phyloP scores from a whole-genome alignment of 1,140 invertebrate genomes.

The Dreissena rostriformis region DNA sequence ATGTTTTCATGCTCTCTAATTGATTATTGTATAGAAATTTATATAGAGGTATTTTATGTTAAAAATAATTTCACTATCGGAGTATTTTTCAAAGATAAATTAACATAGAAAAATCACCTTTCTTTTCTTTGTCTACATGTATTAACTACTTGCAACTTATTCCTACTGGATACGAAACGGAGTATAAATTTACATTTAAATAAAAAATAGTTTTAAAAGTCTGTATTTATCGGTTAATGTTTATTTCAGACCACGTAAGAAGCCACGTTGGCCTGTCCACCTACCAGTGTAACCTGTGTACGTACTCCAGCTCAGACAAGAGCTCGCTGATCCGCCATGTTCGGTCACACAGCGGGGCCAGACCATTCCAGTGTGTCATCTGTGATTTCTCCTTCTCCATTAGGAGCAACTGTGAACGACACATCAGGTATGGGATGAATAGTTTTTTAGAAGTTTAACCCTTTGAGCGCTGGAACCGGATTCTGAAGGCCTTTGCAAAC shows the following conservation, averaged over 20 bases:
- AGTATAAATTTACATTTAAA: too few species aligned
- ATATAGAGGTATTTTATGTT: too few species aligned
- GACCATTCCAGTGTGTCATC: constrained; percentile 95
- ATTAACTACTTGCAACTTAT: too few species aligned
- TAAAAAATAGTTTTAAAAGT: background rate
- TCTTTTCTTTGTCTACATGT: too few species aligned
- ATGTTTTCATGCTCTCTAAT: too few species aligned
- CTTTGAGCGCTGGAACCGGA: too few species aligned
- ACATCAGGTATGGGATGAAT: constrained; percentile 77
- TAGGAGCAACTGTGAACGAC: constrained; percentile 93
- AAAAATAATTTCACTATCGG: too few species aligned
- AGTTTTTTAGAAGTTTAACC: background rate
- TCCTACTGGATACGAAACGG: too few species aligned
- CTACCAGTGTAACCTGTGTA: constrained; percentile 78
- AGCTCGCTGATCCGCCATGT: constrained; percentile 88
- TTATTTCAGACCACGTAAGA: constrained; percentile 87
- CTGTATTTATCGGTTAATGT: background rate
- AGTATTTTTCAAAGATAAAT: too few species aligned
- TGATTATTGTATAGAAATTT: too few species aligned
- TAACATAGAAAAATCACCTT: too few species aligned
- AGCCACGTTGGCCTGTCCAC: constrained; percentile 83
- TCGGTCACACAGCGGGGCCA: constrained; percentile 92
- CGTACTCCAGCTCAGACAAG: constrained; percentile 78
- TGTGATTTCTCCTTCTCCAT: constrained; percentile 98
- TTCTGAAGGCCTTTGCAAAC: too few species aligned